phyloP scores from a whole-genome alignment of 1,140 invertebrate species.

The Drosophila simulans region DNA sequence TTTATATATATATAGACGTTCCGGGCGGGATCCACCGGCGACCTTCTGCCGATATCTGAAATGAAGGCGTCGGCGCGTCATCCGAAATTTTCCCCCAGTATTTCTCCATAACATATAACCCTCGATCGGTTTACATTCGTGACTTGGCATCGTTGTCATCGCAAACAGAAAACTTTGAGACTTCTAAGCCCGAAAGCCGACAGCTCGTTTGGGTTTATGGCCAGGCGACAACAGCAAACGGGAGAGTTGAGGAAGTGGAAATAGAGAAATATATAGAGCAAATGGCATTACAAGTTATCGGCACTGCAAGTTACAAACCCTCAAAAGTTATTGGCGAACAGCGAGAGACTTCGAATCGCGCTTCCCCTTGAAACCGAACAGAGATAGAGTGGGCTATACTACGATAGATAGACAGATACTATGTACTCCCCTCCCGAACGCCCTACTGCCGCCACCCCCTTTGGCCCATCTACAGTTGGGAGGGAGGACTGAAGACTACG shows the following conservation, averaged over 20 bases:
- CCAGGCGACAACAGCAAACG: constrained; percentile 6
- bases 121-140: constrained; percentile 50
- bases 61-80: constrained; percentile 23
- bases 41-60: constrained; percentile 32
- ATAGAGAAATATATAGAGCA: constrained; percentile 39
- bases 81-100: constrained; percentile 39
- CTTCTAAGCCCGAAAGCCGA: constrained; percentile 52
- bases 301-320: constrained; percentile 30
- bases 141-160: constrained; percentile 51
- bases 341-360: constrained; percentile 2
- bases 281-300: constrained; percentile 49
- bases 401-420: constrained; percentile 2
- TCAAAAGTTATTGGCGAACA: constrained; percentile 41
- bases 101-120: constrained; percentile 20
- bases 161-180: constrained; percentile 31
- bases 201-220: constrained; percentile 42
- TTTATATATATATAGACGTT: neutral
- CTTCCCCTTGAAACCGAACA: constrained; percentile 14
- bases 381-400: neutral
- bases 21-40: neutral
- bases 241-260: neutral
- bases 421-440: neutral
- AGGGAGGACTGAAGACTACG: constrained; percentile 3
- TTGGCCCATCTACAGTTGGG: neutral
- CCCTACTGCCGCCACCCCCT: neutral